These are phyloP conservation scores for Diploptera punctata DNA, from an alignment of 2,888 invertebrate genomes.

Conservation along the genomic window DNA sequence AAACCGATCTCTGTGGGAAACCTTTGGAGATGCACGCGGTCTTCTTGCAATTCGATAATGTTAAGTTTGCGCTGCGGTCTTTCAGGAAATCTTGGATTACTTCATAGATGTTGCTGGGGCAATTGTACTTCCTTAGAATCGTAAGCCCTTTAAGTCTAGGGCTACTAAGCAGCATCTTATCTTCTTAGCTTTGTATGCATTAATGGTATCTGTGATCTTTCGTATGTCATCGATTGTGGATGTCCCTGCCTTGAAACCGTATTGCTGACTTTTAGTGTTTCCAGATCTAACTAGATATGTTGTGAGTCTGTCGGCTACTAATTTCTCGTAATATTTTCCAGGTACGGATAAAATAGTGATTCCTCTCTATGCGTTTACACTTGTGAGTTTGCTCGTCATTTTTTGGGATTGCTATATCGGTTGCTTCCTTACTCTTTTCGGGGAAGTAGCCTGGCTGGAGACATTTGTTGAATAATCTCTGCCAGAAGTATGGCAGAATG, in stretches of 20 bases:
- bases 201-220: background rate
- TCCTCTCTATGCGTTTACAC: background rate
- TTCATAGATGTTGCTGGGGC: background rate
- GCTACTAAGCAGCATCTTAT: background rate
- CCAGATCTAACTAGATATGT: background rate
- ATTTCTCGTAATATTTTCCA: background rate
- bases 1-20: background rate
- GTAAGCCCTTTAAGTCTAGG: background rate
- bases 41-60: background rate
- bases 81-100: background rate
- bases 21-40: background rate
- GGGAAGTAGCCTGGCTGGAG: background rate
- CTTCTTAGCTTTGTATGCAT: background rate
- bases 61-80: background rate
- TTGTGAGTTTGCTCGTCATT: background rate
- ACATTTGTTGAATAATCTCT: background rate
- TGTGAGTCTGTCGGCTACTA: background rate
- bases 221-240: background rate
- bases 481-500: background rate
- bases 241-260: background rate
- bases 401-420: no score
- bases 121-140: background rate
- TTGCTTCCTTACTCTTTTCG: no score
- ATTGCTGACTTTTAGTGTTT: background rate
- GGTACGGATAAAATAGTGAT: background rate